Base-by-base conservation (phyloP, 2,797 vertebrate genomes). In the Malacoctenus gilli region DNA sequence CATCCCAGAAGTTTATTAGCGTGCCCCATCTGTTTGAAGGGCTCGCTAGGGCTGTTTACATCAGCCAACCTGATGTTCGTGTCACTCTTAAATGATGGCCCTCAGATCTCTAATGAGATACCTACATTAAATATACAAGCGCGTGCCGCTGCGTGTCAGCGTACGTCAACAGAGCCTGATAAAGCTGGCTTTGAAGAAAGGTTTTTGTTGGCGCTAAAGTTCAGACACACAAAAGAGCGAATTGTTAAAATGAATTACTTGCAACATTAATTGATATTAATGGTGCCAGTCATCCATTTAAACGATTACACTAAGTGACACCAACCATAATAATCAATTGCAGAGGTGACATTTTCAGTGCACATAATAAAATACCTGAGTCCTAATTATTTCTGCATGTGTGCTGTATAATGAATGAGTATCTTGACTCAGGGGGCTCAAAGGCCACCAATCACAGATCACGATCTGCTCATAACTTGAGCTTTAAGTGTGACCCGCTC, bases 1-100 rank as follows among this genome's bases (percentile, higher is more conserved):
- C 59, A 53, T 11, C 59, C 46, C 65, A 74, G 62, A 61, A 40
- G 72, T 80, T 80, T 80, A 75, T 85, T 78, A 83, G 48, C 8
- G 57, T 34, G 38, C 23, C 48, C 63, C 74, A 82, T 85, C 82
- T 86, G 84, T 74, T 72, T 14, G 21, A 16, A 18, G 23, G 62
- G 41, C 57, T 77, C 61, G 40, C 52, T 5, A 43, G 47, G 40
- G 53, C 39, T 59, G 31, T 61, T 79, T 69, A 43, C 66, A 61
- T 59, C 67, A 71, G 44, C 65, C 61, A 73, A 66, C 55, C 71
- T 75, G 59, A 77, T 79, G 68, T 71, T 81, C 31, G 3, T 52
- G 69, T 75, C 62, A 75, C 13, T 64, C 35, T 63, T 50, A 68
- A 59, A 84, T 47, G 37, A n/a, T 1, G 4, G 32, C 43, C 23